Evolutionary conservation across 2,888 invertebrate species (phyloP).

Genomic region (Lingula anatina): DNA sequence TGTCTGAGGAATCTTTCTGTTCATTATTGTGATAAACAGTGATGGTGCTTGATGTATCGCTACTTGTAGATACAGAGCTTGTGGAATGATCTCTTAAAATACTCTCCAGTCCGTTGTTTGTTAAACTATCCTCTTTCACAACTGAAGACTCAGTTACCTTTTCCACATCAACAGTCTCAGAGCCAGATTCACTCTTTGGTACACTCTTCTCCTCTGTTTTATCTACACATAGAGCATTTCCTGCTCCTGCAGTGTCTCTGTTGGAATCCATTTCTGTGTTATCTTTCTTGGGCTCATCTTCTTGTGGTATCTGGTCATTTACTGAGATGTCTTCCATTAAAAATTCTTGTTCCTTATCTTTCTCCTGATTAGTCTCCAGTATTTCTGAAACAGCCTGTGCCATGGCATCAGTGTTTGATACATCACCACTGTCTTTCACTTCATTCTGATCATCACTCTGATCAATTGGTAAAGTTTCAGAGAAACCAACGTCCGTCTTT

Average conservation of each 20-base stretch:
- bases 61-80: too few species aligned
- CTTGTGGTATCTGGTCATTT: too few species aligned
- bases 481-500: background rate
- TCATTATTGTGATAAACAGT: too few species aligned
- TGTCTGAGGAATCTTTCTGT: too few species aligned
- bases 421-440: background rate
- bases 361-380: too few species aligned
- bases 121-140: background rate
- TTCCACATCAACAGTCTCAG: constrained; percentile 19
- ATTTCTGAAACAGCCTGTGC: background rate
- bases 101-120: too few species aligned
- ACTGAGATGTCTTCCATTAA: too few species aligned
- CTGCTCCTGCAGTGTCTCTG: background rate
- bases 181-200: background rate
- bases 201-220: background rate
- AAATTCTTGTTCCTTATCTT: too few species aligned
- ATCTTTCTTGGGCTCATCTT: too few species aligned
- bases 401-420: constrained; percentile 4
- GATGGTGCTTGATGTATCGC: too few species aligned
- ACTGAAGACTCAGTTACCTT: constrained; percentile 9
- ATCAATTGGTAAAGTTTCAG: background rate
- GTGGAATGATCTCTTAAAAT: too few species aligned
- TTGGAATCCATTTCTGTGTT: too few species aligned
- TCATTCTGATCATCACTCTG: background rate
- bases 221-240: background rate